A percentile compares a stretch with the other conserved stretches of the same genome.
Evolutionary conservation across 2,888 invertebrate species (phyloP).

Genomic region (Crematogaster levior): DNA sequence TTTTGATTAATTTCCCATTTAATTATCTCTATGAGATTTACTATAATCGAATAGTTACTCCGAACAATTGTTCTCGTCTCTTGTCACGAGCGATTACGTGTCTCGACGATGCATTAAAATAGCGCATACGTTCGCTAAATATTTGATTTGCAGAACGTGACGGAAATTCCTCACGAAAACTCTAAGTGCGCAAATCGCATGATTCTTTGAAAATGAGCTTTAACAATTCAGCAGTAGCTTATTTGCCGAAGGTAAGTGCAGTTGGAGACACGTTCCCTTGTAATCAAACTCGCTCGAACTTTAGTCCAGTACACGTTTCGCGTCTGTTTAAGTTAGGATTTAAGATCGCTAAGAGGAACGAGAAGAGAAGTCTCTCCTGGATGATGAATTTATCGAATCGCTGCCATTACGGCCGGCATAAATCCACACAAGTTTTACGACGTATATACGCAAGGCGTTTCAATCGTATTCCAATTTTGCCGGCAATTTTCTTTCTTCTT

Average conservation of each 20-base stretch:
- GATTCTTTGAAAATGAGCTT: constrained; percentile 59
- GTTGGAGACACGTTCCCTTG: constrained; percentile 48
- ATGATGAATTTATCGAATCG: constrained; percentile 51
- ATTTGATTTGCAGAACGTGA: constrained; percentile 40
- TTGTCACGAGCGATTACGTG: constrained; percentile 20
- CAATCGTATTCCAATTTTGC: background rate
- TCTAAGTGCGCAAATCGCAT: constrained; percentile 33
- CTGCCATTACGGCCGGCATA: background rate
- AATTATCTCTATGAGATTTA: background rate
- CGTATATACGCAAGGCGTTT: background rate
- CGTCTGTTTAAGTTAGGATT: constrained; percentile 53
- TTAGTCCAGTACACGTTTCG: constrained; percentile 44
- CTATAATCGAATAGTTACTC: background rate
- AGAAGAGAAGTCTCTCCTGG: constrained; percentile 30
- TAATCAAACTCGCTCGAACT: constrained; percentile 52
- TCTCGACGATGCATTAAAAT: constrained; percentile 11
- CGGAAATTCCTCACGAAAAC: constrained; percentile 33
- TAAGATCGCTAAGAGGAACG: constrained; percentile 33
- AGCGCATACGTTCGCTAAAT: constrained; percentile 30
- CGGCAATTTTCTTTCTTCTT: background rate
- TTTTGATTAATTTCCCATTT: background rate
- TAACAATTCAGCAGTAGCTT: constrained; percentile 70
- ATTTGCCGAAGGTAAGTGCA: constrained; percentile 67
- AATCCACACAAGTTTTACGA: constrained; percentile 20
- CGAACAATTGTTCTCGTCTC: constrained; percentile 8